Base-by-base conservation (phyloP, 2,888 invertebrate genomes). In the Strigamia crassipes region DNA sequence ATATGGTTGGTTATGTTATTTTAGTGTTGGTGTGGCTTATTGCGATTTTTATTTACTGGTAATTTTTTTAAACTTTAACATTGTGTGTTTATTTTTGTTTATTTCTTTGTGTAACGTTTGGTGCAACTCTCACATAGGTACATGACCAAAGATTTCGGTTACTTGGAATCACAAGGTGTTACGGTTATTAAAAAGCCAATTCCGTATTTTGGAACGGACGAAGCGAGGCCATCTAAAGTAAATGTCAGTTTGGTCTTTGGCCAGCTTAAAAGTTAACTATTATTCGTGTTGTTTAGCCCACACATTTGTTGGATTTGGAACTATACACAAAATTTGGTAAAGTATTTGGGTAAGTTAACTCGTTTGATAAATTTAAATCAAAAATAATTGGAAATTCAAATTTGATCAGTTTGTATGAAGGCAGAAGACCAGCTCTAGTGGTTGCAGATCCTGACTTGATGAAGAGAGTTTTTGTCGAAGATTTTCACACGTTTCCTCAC, bases 401-500 rank as follows among this genome's bases (percentile, higher is more conserved):
- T 23, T 66, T 66, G 4, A n/a, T 51, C 15, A 66, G 66, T 9
- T 27, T 66, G 1, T 66, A 66, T 15, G 66, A 66, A 66, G 66
- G 66, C 23, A 66, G 66, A 27, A 66, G 27, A 66, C 27, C 66
- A 27, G 31, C 66, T 66, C 10, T 66, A 23, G 27, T 66, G 10
- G 66, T 66, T 66, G 66, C 66, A 23, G 66, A 66, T 27, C 66
- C 66, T 27, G 66, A 66, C 31, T 27, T 66, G 15, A 66, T 66
- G 66, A 66, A 66, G 23, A 66, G 66, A 66, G 66, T 66, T 66
- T 66, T 66, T 27, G 66, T 66, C 4, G 66, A 66, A 66, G 66
- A 66, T 66, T 66, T 66, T 27, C 66, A 66, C 27, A 66, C 66
- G 2, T 66, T 66, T 66, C 66, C 66, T 27, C 66, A 66, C 12